phyloP scores from a whole-genome alignment of 2,113 vertebrate genomes.

The Charadrius vociferus region DNA sequence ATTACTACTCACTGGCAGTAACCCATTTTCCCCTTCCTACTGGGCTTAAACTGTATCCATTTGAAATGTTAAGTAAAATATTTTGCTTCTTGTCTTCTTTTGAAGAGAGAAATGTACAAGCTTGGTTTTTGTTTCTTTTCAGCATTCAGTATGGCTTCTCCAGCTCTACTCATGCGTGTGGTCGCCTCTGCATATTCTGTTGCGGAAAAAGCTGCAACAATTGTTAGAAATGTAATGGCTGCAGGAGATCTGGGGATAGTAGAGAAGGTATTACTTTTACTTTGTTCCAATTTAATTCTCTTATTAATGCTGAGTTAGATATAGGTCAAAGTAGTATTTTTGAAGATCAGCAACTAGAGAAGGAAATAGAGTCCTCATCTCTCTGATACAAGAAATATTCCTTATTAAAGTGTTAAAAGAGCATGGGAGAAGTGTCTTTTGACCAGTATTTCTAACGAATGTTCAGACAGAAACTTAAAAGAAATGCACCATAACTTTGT shows the following conservation, averaged over 20 bases:
- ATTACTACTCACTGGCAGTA: background rate
- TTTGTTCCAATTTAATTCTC: background rate
- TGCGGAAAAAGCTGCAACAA: slow-evolving; percentile 88
- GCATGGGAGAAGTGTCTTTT: background rate
- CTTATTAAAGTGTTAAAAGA: background rate
- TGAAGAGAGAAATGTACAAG: background rate
- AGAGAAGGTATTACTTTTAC: slow-evolving; percentile 84
- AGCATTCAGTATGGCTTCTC: slow-evolving; percentile 80
- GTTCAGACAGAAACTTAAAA: background rate
- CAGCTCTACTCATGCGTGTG: slow-evolving; percentile 86
- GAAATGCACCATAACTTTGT: background rate
- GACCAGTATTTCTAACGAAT: background rate
- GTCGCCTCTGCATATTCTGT: slow-evolving; percentile 86
- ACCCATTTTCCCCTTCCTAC: background rate
- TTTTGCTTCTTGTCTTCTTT: background rate
- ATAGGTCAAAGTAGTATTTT: background rate
- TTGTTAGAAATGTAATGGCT: slow-evolving; percentile 87
- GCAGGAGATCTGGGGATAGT: slow-evolving; percentile 91
- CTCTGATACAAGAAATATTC: background rate
- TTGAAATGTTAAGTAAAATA: background rate
- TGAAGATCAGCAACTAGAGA: background rate
- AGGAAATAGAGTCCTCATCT: background rate
- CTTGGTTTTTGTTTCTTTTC: background rate
- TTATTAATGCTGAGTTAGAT: background rate
- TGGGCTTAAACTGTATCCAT: background rate